These are phyloP conservation scores for Amblyjoppa fuscipennis DNA, from an alignment of 2,888 invertebrate species.

Conservation along the genomic window DNA sequence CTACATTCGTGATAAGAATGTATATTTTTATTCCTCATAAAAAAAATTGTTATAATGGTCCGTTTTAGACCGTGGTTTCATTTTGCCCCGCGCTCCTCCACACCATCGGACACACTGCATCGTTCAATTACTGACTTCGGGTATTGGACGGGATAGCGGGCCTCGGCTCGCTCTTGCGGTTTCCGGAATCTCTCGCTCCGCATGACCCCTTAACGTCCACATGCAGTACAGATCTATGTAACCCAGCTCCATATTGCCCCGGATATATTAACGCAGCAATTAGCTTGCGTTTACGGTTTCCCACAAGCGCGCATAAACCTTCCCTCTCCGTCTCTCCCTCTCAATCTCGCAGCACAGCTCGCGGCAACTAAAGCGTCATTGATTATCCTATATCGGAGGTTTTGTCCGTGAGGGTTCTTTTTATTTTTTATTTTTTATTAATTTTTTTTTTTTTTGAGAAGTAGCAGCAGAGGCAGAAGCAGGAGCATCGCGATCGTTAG, in stretches of 20 bases:
- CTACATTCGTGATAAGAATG: no score
- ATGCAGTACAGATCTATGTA: neutral
- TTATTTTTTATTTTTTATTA: neutral
- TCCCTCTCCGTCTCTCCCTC: conserved; percentile 13
- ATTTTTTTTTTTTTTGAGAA: neutral
- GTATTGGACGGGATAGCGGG: neutral
- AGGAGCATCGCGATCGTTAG: conserved; percentile 24
- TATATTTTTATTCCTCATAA: no score
- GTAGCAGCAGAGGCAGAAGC: neutral
- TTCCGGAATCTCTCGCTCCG: conserved; percentile 42
- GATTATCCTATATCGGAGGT: conserved; percentile 49
- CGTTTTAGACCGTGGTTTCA: no score
- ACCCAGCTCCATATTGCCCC: conserved; percentile 35
- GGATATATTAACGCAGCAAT: conserved; percentile 72
- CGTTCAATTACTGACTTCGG: conserved; percentile 8
- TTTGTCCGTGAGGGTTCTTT: neutral
- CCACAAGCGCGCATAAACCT: conserved; percentile 35
- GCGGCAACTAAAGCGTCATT: conserved; percentile 49
- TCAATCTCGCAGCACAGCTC: conserved; percentile 24
- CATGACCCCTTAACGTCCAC: conserved; percentile 2
- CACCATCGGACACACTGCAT: neutral
- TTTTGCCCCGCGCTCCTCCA: no score
- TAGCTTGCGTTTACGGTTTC: conserved; percentile 60
- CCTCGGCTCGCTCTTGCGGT: conserved; percentile 25
- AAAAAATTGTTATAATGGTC: no score